Evolutionary conservation across 2,797 vertebrate genomes (phyloP), one percentile per base, ranked within the genome.

Genomic region (Acestrorhynchus altus): DNA sequence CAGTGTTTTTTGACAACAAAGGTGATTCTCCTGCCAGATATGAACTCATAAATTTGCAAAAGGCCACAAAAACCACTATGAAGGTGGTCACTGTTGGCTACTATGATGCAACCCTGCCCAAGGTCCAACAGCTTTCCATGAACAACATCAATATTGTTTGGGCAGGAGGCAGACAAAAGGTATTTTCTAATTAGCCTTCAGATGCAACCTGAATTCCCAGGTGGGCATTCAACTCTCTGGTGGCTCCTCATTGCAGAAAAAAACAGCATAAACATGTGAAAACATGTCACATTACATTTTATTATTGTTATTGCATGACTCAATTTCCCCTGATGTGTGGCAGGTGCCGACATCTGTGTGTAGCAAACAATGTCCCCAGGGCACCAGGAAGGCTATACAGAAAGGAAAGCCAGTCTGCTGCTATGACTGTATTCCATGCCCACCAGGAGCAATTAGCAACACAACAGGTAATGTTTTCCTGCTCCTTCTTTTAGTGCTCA

Each of bases 11-110:
- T 76, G 84, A 88, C 44, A 54, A 61, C 9, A 83, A 87, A 67
- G 82, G 83, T 1, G 85, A 89, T 69, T 78, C 85, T 56, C 74
- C 83, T 28, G 79, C 76, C 31, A 82, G 65, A 68, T 87, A 91
- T 66, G 86, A 86, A 65, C 47, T 87, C 1, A 77, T 88, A 51
- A 89, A 87, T 73, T 82, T 87, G 68, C 79, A 86, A 70, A 83
- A 78, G 18, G 54, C 78, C 40, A 65, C 69, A 5, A 83, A 86
- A 66, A 82, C 74, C 20, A 74, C 65, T 2, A 82, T 86, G 22
- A 66, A 77, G 8, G 82, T 84, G 20, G 80, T 73, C 54, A 86
- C 81, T 35, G 72, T 89, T 31, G 90, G 84, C 26, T 39, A 80
- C 56, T 90, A 89, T 78, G 84, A 89, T 78, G 85, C 83, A 79